phyloP scores from a whole-genome alignment of 2,797 vertebrate genomes.

The Chloroceryle inda region DNA sequence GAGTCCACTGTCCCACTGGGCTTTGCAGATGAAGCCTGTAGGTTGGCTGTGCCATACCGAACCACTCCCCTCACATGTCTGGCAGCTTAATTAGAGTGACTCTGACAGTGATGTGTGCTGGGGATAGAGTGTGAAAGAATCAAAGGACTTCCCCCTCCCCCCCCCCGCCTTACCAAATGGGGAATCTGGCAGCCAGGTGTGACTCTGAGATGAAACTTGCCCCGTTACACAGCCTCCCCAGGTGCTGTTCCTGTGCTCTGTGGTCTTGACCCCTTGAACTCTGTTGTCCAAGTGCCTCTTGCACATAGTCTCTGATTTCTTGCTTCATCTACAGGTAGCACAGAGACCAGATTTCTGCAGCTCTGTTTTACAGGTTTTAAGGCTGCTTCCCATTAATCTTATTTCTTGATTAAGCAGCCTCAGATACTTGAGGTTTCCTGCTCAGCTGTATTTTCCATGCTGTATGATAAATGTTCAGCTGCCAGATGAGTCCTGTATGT shows the following conservation, averaged over 20 bases:
- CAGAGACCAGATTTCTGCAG: not conserved
- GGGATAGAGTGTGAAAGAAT: not conserved
- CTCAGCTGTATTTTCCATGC: constrained; percentile 17
- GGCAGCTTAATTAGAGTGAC: not conserved
- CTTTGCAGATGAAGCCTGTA: not conserved
- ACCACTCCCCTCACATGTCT: fast-evolving
- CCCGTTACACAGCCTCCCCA: not conserved
- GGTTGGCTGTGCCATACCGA: not conserved
- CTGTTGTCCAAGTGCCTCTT: fast-evolving
- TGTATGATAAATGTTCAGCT: not conserved
- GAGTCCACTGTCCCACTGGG: not conserved
- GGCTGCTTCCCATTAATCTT: not conserved
- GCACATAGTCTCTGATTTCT: fast-evolving
- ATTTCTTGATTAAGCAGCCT: constrained; percentile 8
- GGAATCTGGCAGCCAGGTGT: not conserved
- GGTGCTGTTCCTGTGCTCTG: not conserved
- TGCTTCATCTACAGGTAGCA: not conserved
- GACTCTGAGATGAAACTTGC: fast-evolving
- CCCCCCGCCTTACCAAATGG: not conserved
- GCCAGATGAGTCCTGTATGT: not conserved
- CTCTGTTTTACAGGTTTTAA: not conserved
- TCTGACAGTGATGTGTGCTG: not conserved
- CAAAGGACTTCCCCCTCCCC: not conserved
- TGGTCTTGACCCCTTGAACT: not conserved
- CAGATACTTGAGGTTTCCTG: constrained; percentile 15